A percentile compares a stretch with the other conserved stretches of the same genome.
These are phyloP conservation scores for Chironex yamaguchii DNA, from an alignment of 30 jellyfish, hydroid and myxozoan genomes.

Conservation along the genomic window DNA sequence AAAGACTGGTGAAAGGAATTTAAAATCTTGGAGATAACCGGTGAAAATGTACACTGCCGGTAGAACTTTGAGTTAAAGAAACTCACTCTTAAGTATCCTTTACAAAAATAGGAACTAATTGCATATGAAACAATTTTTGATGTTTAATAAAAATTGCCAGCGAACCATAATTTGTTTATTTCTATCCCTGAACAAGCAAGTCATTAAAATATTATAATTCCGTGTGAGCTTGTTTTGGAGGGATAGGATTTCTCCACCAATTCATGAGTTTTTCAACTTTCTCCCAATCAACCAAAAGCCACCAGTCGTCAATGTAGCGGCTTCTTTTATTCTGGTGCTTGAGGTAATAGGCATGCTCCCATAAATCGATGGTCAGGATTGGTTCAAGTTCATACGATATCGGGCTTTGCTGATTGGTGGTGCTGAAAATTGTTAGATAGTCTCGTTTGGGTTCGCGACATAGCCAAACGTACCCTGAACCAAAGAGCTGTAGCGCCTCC, in stretches of 20 bases:
- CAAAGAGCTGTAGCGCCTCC: conserved; percentile 76
- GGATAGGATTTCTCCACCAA: conserved; percentile 67
- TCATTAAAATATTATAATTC: background rate
- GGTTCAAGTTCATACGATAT: conserved; percentile 72
- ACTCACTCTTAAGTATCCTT: too few species aligned
- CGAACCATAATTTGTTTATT: too few species aligned
- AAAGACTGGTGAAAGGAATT: too few species aligned
- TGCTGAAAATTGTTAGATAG: conserved; percentile 58
- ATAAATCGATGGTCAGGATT: conserved; percentile 74
- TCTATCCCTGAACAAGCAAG: too few species aligned
- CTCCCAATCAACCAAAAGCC: conserved; percentile 81
- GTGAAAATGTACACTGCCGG: too few species aligned
- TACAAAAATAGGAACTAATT: too few species aligned
- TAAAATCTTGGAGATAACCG: too few species aligned
- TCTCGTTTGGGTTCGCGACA: conserved; percentile 70
- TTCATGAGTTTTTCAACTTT: conserved; percentile 52
- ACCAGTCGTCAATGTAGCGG: conserved; percentile 69
- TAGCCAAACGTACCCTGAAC: conserved; percentile 93
- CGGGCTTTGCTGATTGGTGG: conserved; percentile 73
- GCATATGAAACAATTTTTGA: too few species aligned
- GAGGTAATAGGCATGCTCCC: conserved; percentile 89
- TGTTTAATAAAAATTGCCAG: too few species aligned
- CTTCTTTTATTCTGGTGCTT: conserved; percentile 69
- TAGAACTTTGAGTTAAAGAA: too few species aligned
- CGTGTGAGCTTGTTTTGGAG: background rate